Conservation (phyloP, 2,113 vertebrate species). For the Neogale vison region DNA sequence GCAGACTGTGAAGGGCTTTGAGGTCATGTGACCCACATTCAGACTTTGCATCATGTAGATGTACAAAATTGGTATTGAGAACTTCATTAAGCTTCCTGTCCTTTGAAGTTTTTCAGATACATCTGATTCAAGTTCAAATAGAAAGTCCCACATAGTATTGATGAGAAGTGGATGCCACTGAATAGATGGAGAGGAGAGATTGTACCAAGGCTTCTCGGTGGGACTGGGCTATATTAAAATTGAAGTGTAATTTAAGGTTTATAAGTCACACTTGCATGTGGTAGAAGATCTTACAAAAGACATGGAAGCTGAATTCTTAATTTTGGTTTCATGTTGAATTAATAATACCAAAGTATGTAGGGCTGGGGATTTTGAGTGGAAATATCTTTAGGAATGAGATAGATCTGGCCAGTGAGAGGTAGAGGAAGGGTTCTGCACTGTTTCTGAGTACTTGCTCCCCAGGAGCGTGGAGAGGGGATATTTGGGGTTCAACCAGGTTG, state of each 20-base stretch:
- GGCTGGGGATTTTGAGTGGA: background rate
- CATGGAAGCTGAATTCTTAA: background rate
- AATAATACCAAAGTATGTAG: background rate
- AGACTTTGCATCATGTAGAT: background rate
- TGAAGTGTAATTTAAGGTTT: background rate
- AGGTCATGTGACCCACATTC: background rate
- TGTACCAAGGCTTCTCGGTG: background rate
- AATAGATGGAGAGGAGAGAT: background rate
- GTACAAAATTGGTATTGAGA: background rate
- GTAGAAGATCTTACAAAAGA: background rate
- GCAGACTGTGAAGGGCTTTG: background rate
- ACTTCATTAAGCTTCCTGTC: background rate
- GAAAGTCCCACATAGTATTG: background rate
- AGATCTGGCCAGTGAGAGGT: background rate
- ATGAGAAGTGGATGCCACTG: background rate
- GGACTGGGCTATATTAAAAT: background rate
- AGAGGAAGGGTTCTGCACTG: background rate
- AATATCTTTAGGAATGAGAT: background rate
- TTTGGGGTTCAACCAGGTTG: background rate
- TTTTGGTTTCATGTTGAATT: background rate
- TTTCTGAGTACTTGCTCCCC: background rate
- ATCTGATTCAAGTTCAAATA: slow-evolving; percentile 39
- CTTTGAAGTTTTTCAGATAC: background rate
- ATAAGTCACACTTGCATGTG: background rate
- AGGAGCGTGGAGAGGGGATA: background rate